Evolutionary conservation across 2,113 vertebrate species (phyloP).

Genomic region (Eurypyga helias): DNA sequence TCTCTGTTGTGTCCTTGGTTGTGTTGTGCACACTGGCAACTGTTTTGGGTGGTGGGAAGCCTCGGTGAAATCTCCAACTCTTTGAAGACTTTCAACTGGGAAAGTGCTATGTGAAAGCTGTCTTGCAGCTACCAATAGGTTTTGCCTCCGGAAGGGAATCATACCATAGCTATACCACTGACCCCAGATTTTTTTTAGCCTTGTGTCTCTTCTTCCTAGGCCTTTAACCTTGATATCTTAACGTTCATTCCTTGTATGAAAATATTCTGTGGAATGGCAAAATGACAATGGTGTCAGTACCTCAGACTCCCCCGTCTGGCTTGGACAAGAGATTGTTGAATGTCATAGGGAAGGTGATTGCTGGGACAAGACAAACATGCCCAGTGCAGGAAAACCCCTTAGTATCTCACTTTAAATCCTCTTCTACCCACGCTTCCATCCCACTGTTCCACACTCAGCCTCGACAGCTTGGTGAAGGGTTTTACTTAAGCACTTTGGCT

Average conservation of each 20-base stretch:
- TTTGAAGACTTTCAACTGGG: neutral
- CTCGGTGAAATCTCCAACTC: neutral
- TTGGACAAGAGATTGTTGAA: neutral
- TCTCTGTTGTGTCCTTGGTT: neutral
- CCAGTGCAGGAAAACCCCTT: neutral
- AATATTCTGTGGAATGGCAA: neutral
- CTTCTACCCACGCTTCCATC: neutral
- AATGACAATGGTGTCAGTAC: neutral
- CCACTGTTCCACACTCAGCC: too few species aligned
- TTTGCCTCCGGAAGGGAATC: neutral
- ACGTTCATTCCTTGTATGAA: neutral
- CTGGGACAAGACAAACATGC: neutral
- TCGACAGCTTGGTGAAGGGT: neutral
- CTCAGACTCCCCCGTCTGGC: neutral
- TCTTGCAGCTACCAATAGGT: neutral
- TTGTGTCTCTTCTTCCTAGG: neutral
- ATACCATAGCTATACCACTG: neutral
- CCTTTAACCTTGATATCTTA: neutral
- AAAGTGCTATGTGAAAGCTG: neutral
- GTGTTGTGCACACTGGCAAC: neutral
- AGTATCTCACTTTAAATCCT: neutral
- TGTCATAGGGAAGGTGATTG: neutral
- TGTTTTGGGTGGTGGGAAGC: neutral
- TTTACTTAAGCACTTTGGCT: neutral
- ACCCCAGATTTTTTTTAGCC: neutral